Conservation (phyloP, 37 sponge, comb jelly and placozoan genomes). For the Halisarca cf. caerulea region DNA sequence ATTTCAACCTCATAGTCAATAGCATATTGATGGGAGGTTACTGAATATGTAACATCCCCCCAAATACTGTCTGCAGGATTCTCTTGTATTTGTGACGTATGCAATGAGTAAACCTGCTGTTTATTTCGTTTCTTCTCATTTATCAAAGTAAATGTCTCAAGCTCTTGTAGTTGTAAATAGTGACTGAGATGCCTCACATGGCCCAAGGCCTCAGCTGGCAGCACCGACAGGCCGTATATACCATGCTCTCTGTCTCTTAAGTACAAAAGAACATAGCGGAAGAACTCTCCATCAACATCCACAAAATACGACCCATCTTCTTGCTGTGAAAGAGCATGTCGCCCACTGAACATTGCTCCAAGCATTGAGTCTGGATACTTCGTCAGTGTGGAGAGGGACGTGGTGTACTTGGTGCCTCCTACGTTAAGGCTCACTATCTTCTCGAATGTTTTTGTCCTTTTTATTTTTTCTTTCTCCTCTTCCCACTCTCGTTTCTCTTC, state of each 20-base stretch:
- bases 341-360: conserved; percentile 26
- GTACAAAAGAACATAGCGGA: conserved; percentile 22
- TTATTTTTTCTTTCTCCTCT: conserved; percentile 8
- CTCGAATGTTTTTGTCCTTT: neutral
- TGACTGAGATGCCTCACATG: neutral
- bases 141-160: neutral
- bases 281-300: conserved; percentile 7
- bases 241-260: neutral
- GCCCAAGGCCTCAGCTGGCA: neutral
- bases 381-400: neutral
- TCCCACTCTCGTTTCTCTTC: conserved; percentile 5
- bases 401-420: conserved; percentile 6
- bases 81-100: too few species aligned
- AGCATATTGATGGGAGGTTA: too few species aligned
- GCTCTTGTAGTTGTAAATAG: neutral
- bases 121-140: too few species aligned
- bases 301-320: conserved; percentile 32
- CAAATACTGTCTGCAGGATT: too few species aligned
- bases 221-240: neutral
- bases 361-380: conserved; percentile 20
- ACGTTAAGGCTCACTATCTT: conserved; percentile 8
- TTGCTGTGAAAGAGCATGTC: conserved; percentile 7
- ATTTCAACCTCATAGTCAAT: too few species aligned
- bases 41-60: too few species aligned
- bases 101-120: too few species aligned